These are phyloP conservation scores for Diplodus puntazzo DNA, from an alignment of 2,797 vertebrate species.

Conservation along the genomic window DNA sequence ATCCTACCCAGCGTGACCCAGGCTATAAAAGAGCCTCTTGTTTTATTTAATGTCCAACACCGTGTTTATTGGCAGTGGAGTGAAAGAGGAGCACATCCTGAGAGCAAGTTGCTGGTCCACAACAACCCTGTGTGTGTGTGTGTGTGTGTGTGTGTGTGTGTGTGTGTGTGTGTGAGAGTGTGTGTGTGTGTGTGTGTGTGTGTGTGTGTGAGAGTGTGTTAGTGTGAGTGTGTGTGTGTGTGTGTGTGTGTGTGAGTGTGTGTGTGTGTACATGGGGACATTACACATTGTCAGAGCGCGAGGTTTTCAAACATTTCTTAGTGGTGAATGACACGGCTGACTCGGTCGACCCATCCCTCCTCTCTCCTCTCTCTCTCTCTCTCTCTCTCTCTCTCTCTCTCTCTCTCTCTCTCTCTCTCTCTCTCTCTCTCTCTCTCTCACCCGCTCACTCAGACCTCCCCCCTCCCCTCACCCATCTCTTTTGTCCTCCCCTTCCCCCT, in stretches of 20 bases:
- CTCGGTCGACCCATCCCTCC: constrained; percentile 66
- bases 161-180: constrained; percentile 39
- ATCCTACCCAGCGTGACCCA: constrained; percentile 75
- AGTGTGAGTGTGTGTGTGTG: too few relatives aligned
- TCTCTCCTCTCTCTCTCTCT: constrained; percentile 54
- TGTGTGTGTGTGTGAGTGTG: too few relatives aligned
- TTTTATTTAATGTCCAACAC: constrained; percentile 85
- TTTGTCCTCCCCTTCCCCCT: constrained; percentile 79
- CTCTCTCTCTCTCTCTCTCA: constrained; percentile 30
- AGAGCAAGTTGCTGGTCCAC: constrained; percentile 56
- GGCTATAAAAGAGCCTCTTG: constrained; percentile 77
- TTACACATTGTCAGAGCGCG: constrained; percentile 50
- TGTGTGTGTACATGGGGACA: too few relatives aligned
- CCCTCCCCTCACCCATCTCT: constrained; percentile 52
- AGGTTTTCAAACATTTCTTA: constrained; percentile 71
- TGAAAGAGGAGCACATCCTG: constrained; percentile 75
- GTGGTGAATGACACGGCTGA: constrained; percentile 74
- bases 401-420: too few relatives aligned
- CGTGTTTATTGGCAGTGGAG: constrained; percentile 79
- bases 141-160: constrained; percentile 46
- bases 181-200: constrained; percentile 29
- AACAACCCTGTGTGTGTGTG: constrained; percentile 44
- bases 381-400: neutral
- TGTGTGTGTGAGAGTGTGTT: too few relatives aligned
- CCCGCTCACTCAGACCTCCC: constrained; percentile 32